Evolutionary conservation across 2,797 vertebrate species (phyloP).

Genomic region (Pangasius djambal): DNA sequence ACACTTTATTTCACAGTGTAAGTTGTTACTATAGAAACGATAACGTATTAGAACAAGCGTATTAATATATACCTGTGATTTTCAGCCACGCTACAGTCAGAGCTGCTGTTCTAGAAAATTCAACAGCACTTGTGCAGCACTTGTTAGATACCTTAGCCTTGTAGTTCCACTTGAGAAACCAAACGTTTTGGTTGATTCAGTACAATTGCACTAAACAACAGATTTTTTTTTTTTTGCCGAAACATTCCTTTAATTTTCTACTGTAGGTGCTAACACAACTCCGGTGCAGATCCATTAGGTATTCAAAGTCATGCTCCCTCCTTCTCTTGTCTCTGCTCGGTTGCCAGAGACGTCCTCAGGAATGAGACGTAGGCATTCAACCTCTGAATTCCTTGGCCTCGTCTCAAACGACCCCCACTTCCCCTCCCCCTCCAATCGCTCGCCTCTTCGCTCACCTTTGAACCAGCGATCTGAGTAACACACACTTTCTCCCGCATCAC

Average conservation of each 20-base stretch:
- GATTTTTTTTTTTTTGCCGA: not conserved
- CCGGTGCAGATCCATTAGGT: not conserved
- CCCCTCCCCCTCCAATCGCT: not conserved
- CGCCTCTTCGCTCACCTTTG: not conserved
- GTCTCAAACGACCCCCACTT: not conserved
- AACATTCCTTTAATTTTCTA: not conserved
- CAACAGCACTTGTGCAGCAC: not conserved
- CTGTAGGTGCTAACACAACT: no score
- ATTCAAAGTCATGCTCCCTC: not conserved
- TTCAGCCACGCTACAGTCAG: not conserved
- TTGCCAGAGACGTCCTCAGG: conserved; percentile 30
- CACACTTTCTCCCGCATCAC: not conserved
- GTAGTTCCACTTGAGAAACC: not conserved
- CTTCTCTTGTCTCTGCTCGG: not conserved
- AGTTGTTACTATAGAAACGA: not conserved
- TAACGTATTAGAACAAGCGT: not conserved
- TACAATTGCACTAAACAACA: not conserved
- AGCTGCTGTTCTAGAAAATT: not conserved
- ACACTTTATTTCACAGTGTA: not conserved
- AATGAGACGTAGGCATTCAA: conserved; percentile 24
- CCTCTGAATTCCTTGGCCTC: conserved; percentile 13
- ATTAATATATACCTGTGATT: not conserved
- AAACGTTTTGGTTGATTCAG: no score
- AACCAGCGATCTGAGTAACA: not conserved
- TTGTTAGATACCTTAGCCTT: not conserved